Conservation (phyloP, 2,888 invertebrate genomes). For the Deilephila elpenor region DNA sequence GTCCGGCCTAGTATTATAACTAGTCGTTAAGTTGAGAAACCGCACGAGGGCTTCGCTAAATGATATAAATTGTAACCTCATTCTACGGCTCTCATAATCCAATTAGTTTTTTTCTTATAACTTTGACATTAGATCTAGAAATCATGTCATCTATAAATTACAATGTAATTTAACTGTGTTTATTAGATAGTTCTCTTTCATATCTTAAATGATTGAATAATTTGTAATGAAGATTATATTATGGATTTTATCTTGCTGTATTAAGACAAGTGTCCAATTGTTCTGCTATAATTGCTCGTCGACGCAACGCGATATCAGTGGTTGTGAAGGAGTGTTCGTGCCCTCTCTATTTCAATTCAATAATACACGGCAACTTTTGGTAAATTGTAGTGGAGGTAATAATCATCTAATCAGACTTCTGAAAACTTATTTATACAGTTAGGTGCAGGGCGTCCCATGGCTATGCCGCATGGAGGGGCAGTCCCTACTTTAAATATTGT, state of each 20-base stretch:
- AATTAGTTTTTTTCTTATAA: neutral
- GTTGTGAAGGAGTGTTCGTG: constrained; percentile 66
- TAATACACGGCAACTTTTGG: constrained; percentile 53
- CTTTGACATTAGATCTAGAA: neutral
- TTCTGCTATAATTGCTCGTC: constrained; percentile 74
- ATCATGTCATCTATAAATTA: neutral
- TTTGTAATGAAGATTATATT: constrained; percentile 14
- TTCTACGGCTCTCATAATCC: neutral
- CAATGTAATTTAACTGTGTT: too few species aligned
- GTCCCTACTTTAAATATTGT: too few species aligned
- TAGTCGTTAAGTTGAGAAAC: neutral
- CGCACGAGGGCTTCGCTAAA: neutral
- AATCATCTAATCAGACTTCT: neutral
- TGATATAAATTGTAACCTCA: neutral
- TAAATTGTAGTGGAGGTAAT: constrained; percentile 71
- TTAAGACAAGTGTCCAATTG: constrained; percentile 40
- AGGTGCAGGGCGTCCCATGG: too few species aligned
- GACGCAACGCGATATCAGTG: constrained; percentile 55
- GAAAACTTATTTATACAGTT: too few species aligned
- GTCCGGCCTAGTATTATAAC: too few species aligned
- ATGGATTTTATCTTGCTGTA: constrained; percentile 19
- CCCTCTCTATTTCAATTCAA: constrained; percentile 54
- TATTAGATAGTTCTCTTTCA: too few species aligned
- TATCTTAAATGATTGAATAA: neutral
- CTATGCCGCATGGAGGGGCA: too few species aligned